Evolutionary conservation across 1,140 invertebrate genomes (phyloP), one percentile per base, ranked within the genome.

Genomic region (Drosophila lini): DNA sequence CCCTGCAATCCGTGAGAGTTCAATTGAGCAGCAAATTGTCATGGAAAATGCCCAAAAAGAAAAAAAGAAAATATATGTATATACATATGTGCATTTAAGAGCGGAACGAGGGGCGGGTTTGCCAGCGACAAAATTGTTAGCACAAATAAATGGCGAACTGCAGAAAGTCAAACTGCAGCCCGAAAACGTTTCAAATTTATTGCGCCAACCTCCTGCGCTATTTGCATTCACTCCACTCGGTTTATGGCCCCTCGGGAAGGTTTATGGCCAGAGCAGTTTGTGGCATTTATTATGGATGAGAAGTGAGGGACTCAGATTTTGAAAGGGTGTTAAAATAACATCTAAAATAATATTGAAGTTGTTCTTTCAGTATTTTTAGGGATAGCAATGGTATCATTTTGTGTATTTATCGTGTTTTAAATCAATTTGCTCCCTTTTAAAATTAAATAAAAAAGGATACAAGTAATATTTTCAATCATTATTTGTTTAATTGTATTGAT

Each of bases 21-120:
- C 83, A 86, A 86, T 86, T 86, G 83, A 89, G 83, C 83, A 70
- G 80, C 83, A 86, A 86, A 86, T 86, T 86, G 83, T 75, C 67
- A 58, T 59, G 56, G 62, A 42, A 74, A 74, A 84, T 63, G 62
- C 47, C 53, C 36, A 52, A 62, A 77, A 62, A 31, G 53, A 34
- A 36, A 42, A 48, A 63, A 36, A 32, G n/a, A 53, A 34, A 38
- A 61, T 36, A 42, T 36, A 25, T 48, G 19, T 19, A 19, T 22
- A 22, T 22, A 11, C 19, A 16, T 16, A 40, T 55, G 40, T 40
- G 60, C 32, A 59, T 41, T 58, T 25, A 31, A 31, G 25, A 31
- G 47, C 8, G 47, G 2, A n/a, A 38, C 13, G 28, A 15, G 15
- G 71, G 41, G 15, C 22, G 15, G 32, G 28, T 55, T n/a, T 47